Percentiles rank a stretch among this genome's conserved stretches.
These are phyloP conservation scores for Capromys pilorides DNA, from an alignment of 2,797 vertebrate species.

Conservation along the genomic window DNA sequence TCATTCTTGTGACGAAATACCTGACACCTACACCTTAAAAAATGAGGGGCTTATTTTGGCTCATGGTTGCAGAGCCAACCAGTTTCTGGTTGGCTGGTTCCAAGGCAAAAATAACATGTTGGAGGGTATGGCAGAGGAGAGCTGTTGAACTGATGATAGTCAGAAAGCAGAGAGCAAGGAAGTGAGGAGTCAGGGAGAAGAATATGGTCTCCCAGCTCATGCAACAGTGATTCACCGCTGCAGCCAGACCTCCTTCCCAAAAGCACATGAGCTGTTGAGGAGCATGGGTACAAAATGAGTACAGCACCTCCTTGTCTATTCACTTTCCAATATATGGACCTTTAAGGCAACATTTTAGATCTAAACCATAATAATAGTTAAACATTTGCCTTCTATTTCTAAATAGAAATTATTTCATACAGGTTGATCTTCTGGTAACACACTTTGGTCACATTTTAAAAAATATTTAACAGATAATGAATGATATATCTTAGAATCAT, in stretches of 20 bases:
- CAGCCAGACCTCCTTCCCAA: background rate
- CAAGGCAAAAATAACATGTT: background rate
- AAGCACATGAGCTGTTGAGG: background rate
- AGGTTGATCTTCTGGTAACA: constrained; percentile 19
- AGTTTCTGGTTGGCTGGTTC: background rate
- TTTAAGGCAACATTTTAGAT: background rate
- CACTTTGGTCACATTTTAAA: constrained; percentile 6
- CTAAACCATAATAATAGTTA: background rate
- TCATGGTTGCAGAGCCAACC: background rate
- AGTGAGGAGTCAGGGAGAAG: background rate
- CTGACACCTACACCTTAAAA: background rate
- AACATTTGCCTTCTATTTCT: constrained; percentile 46
- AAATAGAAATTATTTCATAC: constrained; percentile 50
- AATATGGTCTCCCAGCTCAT: background rate
- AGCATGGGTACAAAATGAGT: background rate
- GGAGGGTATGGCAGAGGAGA: background rate
- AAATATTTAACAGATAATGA: background rate
- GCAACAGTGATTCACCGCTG: too few relatives aligned
- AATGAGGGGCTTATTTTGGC: background rate
- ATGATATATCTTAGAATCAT: constrained; percentile 18
- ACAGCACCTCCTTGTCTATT: background rate
- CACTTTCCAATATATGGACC: background rate
- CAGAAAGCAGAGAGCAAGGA: background rate
- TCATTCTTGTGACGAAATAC: background rate
- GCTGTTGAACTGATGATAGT: background rate